Percentiles rank a stretch among this genome's conserved stretches.
These are phyloP conservation scores for Sitodiplosis mosellana DNA, from an alignment of 1,140 invertebrate species.

Conservation along the genomic window DNA sequence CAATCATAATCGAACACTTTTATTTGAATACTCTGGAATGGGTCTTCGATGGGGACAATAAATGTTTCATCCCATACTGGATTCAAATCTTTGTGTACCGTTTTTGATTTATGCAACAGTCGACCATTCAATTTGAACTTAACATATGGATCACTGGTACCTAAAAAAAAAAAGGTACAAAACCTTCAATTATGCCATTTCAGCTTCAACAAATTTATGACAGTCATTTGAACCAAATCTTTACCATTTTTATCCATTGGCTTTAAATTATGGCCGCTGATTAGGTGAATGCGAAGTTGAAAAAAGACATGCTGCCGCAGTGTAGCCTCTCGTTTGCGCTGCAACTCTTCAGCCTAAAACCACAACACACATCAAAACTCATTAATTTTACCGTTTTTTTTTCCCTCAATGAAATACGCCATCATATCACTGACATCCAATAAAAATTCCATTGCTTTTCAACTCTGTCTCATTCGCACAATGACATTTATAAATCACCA, in stretches of 20 bases:
- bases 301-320: slow-evolving; percentile 75
- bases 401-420: too few species aligned
- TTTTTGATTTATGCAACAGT: slow-evolving; percentile 84
- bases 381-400: too few species aligned
- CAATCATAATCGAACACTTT: slow-evolving; percentile 98
- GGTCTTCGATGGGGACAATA: slow-evolving; percentile 85
- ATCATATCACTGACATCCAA: too few species aligned
- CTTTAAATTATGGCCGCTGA: slow-evolving; percentile 70
- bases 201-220: background rate
- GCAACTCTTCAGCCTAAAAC: slow-evolving; percentile 35
- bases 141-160: slow-evolving; percentile 94
- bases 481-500: too few species aligned
- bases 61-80: slow-evolving; percentile 94
- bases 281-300: slow-evolving; percentile 71
- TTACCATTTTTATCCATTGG: slow-evolving; percentile 91
- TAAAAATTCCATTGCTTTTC: too few species aligned
- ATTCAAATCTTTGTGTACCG: slow-evolving; percentile 75
- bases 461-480: too few species aligned
- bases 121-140: slow-evolving; percentile 86
- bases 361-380: too few species aligned
- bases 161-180: slow-evolving; percentile 33
- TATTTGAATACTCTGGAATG: slow-evolving; percentile 67
- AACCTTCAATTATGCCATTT: background rate
- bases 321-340: slow-evolving; percentile 43
- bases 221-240: slow-evolving; percentile 16